Base-by-base conservation (phyloP, 2,888 invertebrate genomes). In the Odontocerum albicorne region DNA sequence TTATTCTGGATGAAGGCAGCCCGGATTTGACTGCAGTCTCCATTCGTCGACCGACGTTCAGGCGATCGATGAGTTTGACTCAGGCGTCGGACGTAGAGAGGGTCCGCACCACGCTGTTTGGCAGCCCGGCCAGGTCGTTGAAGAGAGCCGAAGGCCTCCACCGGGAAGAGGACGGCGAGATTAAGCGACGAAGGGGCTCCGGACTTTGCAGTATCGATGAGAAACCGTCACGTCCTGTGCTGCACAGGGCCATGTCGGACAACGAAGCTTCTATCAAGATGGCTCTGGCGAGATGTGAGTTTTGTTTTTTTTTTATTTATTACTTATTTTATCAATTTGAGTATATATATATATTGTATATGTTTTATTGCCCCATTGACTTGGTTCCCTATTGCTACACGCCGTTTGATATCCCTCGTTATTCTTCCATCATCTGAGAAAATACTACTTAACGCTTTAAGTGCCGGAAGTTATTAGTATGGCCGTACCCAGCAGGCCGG, bases 221-320 rank as follows among this genome's bases (percentile, higher is more conserved):
- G 21, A 15, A 17, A 6, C 12, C 20, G 52, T 20, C 15, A 1
- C 65, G 79, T 57, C 77, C 81, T 0, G 66, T 74, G 1, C 65
- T 86, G 49, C 78, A 84, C 62, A 72, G 89, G 44, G 85, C 86
- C 17, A 79, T 84, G 63, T 92, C 92, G 0, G 90, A 91, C 61
- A 89, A 88, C 40, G 92, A 92, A 66, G 86, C 88, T 1, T 85
- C 84, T 0, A 86, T 88, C 10, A 88, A 87, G 82, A 80, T 80
- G 7, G 90, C 90, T 0, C 70, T 90, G 59, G 84, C 87, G 12
- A 72, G 85, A 71, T 87, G 82, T 83, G 63, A 79, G 79, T 78
- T 64, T 54, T 45, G 13, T 17, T 46, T 20, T 19, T 51, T 4
- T 8, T 45, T 16, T 16, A 13, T 17, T 44, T 55, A 13, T 33